phyloP scores from a whole-genome alignment of 2,113 vertebrate genomes.

The Lampris megalopsis region DNA sequence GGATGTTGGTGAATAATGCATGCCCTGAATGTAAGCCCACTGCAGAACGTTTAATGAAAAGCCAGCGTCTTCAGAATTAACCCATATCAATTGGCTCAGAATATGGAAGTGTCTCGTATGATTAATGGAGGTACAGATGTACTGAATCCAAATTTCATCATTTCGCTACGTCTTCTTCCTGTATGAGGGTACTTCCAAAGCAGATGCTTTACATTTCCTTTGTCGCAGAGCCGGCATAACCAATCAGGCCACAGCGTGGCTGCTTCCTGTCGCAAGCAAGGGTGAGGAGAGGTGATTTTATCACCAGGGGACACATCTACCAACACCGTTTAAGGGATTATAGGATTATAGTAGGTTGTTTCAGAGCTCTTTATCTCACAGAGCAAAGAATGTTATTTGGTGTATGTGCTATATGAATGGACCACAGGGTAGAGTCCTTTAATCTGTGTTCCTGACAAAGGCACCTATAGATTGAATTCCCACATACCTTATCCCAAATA shows the following conservation, averaged over 20 bases:
- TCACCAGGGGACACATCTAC: slow-evolving; percentile 15
- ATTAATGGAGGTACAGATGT: not conserved
- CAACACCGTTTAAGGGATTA: not conserved
- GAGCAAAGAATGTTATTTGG: not conserved
- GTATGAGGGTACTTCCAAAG: not conserved
- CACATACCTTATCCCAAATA: too few relatives aligned
- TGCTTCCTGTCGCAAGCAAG: slow-evolving; percentile 18
- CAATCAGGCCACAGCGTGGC: slow-evolving; percentile 6
- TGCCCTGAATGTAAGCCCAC: not conserved
- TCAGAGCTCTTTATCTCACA: not conserved
- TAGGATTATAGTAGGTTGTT: not conserved
- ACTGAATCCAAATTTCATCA: not conserved
- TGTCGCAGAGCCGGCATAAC: slow-evolving; percentile 14
- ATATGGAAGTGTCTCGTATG: not conserved
- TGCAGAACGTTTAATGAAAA: not conserved
- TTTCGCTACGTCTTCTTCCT: slow-evolving; percentile 1
- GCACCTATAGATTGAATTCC: too few relatives aligned
- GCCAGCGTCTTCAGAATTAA: too few relatives aligned
- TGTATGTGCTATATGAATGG: not conserved
- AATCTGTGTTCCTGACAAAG: too few relatives aligned
- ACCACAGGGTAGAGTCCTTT: too few relatives aligned
- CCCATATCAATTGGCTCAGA: too few relatives aligned
- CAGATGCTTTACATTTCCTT: slow-evolving; percentile 38
- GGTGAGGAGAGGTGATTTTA: slow-evolving; percentile 20
- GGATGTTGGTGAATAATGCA: slow-evolving; percentile 15